Evolutionary conservation across 2,888 invertebrate species (phyloP), one percentile per base, ranked within the genome.

Genomic region (Blomia tropicalis): DNA sequence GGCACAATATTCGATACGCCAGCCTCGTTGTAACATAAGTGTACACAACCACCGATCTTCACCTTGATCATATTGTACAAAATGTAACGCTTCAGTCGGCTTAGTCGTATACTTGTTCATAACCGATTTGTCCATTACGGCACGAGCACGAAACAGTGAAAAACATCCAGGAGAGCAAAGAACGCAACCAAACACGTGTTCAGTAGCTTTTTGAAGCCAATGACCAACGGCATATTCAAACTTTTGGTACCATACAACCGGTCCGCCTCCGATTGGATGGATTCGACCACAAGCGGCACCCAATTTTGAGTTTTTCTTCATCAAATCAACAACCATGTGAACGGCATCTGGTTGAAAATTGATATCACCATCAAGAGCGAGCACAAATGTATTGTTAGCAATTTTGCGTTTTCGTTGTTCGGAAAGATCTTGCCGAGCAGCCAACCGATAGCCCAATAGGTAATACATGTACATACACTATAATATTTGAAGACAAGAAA

Each of bases 21-120:
- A 96, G 14, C 96, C 96, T 75, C 95, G 80, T 77, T 98, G 96
- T 7, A 98, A 79, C n/a, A 98, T 77, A 47, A 98, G 77, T 0
- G 96, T 98, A 72, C 96, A 96, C 63, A 98, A 78, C 96, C 96
- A 98, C 75, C 96, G 84, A 79, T 98, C 96, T 78, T 98, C 96
- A 51, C 93, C 77, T 70, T 77, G 77, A 71, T 78, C 78, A 68
- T 77, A 78, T 70, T 78, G 78, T 1, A 78, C 77, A 68, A 73
- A 78, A 67, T 78, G 77, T n/a, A 74, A 68, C 11, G 56, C 56
- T 53, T 67, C 68, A 63, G 79, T 78, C 0, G 85, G 80, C 66
- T 81, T 81, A 0, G 84, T 82, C 0, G 91, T 89, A 71, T 92
- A 91, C 71, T 83, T 86, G 70, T 81, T 82, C 85, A 90, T 85